A percentile compares a stretch with the other conserved stretches of the same genome.
phyloP scores from a whole-genome alignment of 2,113 vertebrate genomes.

The Odontophorus gujanensis region DNA sequence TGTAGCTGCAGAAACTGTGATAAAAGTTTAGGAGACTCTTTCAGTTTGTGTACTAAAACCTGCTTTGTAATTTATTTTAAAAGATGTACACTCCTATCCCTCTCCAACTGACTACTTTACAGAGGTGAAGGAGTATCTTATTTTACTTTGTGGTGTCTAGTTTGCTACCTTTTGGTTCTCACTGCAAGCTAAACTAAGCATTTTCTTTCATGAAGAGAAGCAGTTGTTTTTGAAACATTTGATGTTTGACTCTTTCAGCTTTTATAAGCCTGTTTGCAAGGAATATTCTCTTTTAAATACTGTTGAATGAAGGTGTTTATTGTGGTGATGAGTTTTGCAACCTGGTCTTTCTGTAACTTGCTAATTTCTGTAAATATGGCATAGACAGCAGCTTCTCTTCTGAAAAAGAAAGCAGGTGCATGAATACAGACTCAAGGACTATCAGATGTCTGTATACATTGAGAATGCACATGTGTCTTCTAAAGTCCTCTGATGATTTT shows the following conservation, averaged over 20 bases:
- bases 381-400: slow-evolving; percentile 11
- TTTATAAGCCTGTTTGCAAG: neutral
- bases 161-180: neutral
- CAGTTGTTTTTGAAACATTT: neutral
- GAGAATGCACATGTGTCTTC: neutral
- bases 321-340: slow-evolving; percentile 6
- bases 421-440: neutral
- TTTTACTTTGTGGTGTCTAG: neutral
- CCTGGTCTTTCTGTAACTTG: neutral
- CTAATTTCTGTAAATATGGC: slow-evolving; percentile 41
- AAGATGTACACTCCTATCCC: rapidly evolving
- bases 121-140: neutral
- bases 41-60: neutral
- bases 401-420: slow-evolving; percentile 3
- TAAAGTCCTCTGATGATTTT: neutral
- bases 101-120: neutral
- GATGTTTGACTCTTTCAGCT: neutral
- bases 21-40: neutral
- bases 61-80: neutral
- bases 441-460: neutral
- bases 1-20: neutral
- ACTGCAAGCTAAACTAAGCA: neutral
- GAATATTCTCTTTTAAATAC: neutral
- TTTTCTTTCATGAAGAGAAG: neutral
- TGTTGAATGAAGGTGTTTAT: neutral